Percentiles rank a stretch among this genome's conserved stretches.
Conservation (phyloP, 2,888 invertebrate species). For the Alitta virens region DNA sequence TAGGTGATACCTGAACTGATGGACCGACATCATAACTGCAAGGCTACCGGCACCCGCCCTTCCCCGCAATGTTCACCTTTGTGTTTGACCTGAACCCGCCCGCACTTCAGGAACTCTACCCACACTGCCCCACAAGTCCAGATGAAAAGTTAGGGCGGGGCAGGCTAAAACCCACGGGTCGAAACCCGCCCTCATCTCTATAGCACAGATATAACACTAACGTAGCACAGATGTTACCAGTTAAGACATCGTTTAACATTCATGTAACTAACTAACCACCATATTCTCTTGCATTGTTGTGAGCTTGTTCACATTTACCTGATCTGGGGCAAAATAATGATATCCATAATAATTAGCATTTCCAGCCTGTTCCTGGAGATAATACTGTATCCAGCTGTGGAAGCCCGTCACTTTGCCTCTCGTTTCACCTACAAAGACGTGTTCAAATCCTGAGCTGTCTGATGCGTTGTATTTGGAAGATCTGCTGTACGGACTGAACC, state of each 20-base stretch:
- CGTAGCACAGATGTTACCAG: neutral
- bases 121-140: too few relatives aligned
- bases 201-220: neutral
- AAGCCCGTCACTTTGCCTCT: conserved; percentile 25
- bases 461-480: conserved; percentile 43
- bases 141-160: too few relatives aligned
- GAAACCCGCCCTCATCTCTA: too few relatives aligned
- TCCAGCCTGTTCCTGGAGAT: conserved; percentile 27
- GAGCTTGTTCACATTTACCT: neutral
- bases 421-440: conserved; percentile 34
- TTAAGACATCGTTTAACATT: neutral
- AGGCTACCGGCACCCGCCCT: too few relatives aligned
- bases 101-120: too few relatives aligned
- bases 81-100: too few relatives aligned
- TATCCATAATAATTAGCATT: conserved; percentile 30
- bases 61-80: too few relatives aligned
- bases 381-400: conserved; percentile 33
- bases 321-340: neutral
- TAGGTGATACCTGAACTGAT: too few relatives aligned
- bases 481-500: conserved; percentile 30
- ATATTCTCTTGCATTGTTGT: neutral
- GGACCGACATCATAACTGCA: too few relatives aligned
- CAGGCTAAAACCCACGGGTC: too few relatives aligned
- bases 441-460: conserved; percentile 33
- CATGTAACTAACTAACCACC: too few relatives aligned